phyloP scores from a whole-genome alignment of 2,797 vertebrate genomes.

The Cuculus canorus region DNA sequence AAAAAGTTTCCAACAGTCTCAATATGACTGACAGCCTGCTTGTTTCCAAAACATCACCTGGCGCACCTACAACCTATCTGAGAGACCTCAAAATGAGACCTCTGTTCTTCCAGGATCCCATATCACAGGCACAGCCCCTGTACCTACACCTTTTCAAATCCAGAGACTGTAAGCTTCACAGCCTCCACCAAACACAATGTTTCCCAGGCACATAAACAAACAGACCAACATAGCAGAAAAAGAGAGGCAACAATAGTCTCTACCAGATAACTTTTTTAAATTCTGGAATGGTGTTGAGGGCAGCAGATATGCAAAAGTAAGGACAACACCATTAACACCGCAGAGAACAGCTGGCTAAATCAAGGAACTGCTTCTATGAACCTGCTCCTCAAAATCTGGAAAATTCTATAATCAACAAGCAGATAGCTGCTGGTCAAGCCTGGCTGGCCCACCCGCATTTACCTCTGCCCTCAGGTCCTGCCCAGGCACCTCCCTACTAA shows the following conservation, averaged over 20 bases:
- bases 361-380: not conserved
- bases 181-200: not conserved
- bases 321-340: not conserved
- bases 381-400: not conserved
- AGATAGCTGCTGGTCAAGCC: not conserved
- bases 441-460: not conserved
- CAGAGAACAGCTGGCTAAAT: not conserved
- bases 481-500: not conserved
- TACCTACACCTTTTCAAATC: not conserved
- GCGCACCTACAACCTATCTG: not conserved
- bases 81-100: not conserved
- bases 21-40: not conserved
- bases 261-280: not conserved
- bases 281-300: not conserved
- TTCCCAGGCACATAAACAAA: not conserved
- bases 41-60: not conserved
- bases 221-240: not conserved
- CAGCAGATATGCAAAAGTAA: constrained; percentile 5
- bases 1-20: not conserved
- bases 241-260: not conserved
- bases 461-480: not conserved
- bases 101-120: not conserved
- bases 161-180: not conserved
- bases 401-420: not conserved
- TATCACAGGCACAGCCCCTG: not conserved